phyloP scores from a whole-genome alignment of 1,140 invertebrate genomes.

The Drosophila saltans region DNA sequence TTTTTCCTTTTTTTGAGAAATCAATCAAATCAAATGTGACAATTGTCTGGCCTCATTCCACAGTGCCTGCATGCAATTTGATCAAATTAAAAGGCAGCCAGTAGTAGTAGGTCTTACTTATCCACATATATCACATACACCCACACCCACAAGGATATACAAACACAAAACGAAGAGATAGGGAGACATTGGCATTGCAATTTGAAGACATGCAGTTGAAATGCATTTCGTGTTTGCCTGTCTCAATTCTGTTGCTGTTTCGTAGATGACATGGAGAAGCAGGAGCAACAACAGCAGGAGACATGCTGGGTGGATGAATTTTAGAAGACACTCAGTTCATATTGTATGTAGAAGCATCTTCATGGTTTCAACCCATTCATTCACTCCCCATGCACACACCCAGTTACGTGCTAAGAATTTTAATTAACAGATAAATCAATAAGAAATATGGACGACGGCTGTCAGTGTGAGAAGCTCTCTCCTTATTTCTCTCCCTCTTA shows the following conservation, averaged over 20 bases:
- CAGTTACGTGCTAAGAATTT: slow-evolving; percentile 80
- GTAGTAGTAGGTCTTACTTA: slow-evolving; percentile 54
- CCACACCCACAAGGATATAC: slow-evolving; percentile 32
- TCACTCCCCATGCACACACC: slow-evolving; percentile 52
- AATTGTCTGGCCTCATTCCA: slow-evolving; percentile 20
- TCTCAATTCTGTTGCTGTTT: slow-evolving; percentile 28
- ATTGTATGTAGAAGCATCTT: slow-evolving; percentile 41
- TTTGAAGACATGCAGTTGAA: slow-evolving; percentile 77
- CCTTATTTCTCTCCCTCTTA: slow-evolving; percentile 5
- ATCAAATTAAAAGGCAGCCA: slow-evolving; percentile 75
- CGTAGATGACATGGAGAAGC: slow-evolving; percentile 17
- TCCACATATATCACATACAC: slow-evolving; percentile 9
- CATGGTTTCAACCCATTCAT: slow-evolving; percentile 35
- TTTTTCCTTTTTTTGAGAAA: slow-evolving; percentile 56
- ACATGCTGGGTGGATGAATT: background rate
- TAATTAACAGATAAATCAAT: slow-evolving; percentile 82
- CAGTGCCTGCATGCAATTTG: slow-evolving; percentile 38
- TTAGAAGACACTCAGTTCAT: slow-evolving; percentile 34
- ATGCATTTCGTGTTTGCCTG: slow-evolving; percentile 76
- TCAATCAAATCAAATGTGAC: slow-evolving; percentile 72
- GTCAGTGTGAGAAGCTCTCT: slow-evolving; percentile 62
- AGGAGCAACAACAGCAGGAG: slow-evolving; percentile 4
- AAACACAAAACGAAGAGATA: slow-evolving; percentile 3
- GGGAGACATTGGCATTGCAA: slow-evolving; percentile 66
- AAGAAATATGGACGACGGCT: slow-evolving; percentile 81